These are phyloP conservation scores for Amblyraja radiata DNA, from an alignment of 2,797 vertebrate species.

Conservation along the genomic window DNA sequence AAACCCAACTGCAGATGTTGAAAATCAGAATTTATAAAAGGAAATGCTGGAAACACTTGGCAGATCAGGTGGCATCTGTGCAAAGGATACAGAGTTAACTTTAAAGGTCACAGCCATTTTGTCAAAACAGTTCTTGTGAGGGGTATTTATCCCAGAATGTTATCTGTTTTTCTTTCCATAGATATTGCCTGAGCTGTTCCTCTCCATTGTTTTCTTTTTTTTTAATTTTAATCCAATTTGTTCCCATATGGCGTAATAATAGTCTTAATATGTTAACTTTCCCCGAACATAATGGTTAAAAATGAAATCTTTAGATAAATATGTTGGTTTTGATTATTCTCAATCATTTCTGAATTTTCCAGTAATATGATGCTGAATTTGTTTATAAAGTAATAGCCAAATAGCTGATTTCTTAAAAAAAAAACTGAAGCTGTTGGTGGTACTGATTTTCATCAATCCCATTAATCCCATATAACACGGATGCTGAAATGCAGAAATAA, in stretches of 20 bases:
- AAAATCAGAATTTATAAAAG: no score
- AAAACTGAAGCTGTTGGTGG: not conserved
- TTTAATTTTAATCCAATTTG: not conserved
- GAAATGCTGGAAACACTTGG: no score
- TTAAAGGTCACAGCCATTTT: no score
- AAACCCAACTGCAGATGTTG: no score
- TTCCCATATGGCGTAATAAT: no score
- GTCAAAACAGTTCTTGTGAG: no score
- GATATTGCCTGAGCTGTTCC: no score
- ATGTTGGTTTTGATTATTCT: not conserved
- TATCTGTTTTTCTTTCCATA: no score
- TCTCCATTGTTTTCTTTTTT: no score
- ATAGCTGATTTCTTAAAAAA: not conserved
- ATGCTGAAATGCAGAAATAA: not conserved
- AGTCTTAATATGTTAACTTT: not conserved
- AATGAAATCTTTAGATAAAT: not conserved
- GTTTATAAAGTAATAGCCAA: not conserved
- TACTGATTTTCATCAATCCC: not conserved
- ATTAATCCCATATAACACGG: not conserved
- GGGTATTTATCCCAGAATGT: no score
- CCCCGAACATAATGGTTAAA: not conserved
- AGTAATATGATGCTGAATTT: not conserved
- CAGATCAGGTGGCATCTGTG: no score
- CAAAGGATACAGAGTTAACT: no score
- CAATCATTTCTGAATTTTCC: not conserved